Evolutionary conservation across 2,797 vertebrate genomes (phyloP).

Genomic region (Acanthurus leucopareius): DNA sequence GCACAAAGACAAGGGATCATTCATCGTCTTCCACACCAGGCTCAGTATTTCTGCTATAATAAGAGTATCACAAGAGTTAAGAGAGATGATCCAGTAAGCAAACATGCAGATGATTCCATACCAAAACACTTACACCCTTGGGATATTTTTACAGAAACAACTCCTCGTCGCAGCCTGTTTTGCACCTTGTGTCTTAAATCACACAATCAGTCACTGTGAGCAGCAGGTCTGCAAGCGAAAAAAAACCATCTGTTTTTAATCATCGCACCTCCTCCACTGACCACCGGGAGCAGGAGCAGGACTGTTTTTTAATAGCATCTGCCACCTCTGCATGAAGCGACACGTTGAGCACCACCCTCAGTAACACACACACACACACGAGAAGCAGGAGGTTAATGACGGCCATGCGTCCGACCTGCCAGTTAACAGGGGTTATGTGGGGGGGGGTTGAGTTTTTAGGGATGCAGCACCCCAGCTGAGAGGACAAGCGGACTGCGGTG

Average conservation of each 20-base stretch:
- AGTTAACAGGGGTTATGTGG: conserved; percentile 33
- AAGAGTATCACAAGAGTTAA: conserved; percentile 9
- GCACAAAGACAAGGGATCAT: conserved; percentile 31
- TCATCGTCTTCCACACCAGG: conserved; percentile 28
- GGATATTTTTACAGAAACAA: conserved; percentile 34
- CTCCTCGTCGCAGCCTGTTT: conserved; percentile 40
- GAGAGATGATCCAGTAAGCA: conserved; percentile 1
- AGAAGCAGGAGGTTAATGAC: conserved; percentile 55
- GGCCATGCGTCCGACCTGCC: conserved; percentile 55
- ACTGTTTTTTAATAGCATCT: conserved; percentile 54
- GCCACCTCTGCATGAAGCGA: conserved; percentile 59
- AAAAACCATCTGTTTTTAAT: conserved; percentile 70
- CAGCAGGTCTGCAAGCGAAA: conserved; percentile 37
- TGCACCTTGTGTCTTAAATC: conserved; percentile 58
- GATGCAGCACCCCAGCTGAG: conserved; percentile 61
- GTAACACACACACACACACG: conserved; percentile 49
- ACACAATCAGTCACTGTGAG: conserved; percentile 62
- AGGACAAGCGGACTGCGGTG: conserved; percentile 67
- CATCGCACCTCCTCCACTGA: conserved; percentile 33
- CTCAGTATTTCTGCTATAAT: background rate
- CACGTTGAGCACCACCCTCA: conserved; percentile 37
- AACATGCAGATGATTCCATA: conserved; percentile 17
- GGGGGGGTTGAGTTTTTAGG: conserved; percentile 23
- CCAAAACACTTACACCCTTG: conserved; percentile 27
- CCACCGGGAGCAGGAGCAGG: conserved; percentile 37